Evolutionary conservation across 2,797 vertebrate species (phyloP), one percentile per base, ranked within the genome.

Genomic region (Xyrichtys novacula): DNA sequence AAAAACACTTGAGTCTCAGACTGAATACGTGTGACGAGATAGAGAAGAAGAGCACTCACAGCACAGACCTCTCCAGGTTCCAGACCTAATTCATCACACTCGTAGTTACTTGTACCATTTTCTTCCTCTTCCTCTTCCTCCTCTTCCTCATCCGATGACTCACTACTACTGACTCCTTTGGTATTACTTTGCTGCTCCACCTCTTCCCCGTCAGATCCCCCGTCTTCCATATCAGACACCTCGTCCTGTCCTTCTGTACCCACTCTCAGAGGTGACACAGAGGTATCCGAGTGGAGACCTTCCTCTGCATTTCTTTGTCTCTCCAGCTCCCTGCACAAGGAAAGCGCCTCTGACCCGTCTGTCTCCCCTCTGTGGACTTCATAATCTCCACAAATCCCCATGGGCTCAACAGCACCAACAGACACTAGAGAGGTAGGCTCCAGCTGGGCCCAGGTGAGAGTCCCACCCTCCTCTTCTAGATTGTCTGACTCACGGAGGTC

Each of bases 41-140:
- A 65, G 26, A 49, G 29, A 56, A 40, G 60, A 67, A 40, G 11
- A 79, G 57, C 86, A 91, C 92, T 93, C 65, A 95, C 90, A 46
- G 74, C 43, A 47, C 93, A 83, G 76, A 95, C 77, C 89, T 96
- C 94, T 66, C 92, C 94, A 44, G 91, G 92, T 90, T 96, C 94
- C 76, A 96, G 80, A 58, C 74, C 91, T 58, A 82, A 91, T 77
- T 89, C 92, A 46, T 69, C 88, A 71, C 88, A 93, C 54, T 95
- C 92, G 12, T 85, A 61, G 65, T 94, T 89, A 36, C 91, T 94
- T 49, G 67, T 66, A 71, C 91, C 80, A 54, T 90, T 91, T 60
- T 94, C 91, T 28, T 95, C 91, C 43, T 80, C 89, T 0, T 66
- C 93, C 22, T 83, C 80, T 2, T 90, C 68, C 4, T 95, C 74